Conservation (phyloP, 2,797 vertebrate genomes). For the Neomorphus geoffroyi region DNA sequence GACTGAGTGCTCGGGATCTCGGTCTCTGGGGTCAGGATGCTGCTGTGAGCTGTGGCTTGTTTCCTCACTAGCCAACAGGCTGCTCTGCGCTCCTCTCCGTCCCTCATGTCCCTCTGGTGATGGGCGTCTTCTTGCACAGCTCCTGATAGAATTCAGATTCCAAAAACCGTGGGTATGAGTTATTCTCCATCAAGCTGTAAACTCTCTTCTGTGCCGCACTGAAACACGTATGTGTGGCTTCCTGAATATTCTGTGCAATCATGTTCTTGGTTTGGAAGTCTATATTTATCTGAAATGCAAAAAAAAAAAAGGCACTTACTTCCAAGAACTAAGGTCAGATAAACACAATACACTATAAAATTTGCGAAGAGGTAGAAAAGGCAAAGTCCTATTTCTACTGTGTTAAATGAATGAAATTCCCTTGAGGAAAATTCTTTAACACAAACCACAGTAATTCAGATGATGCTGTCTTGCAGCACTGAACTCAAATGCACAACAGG, state of each 20-base stretch:
- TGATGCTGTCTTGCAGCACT: background rate
- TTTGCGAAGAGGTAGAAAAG: background rate
- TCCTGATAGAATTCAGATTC: constrained; percentile 88
- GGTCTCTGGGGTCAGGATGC: constrained; percentile 1
- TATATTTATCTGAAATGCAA: constrained; percentile 87
- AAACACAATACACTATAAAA: background rate
- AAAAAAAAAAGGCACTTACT: background rate
- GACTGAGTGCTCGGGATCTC: background rate
- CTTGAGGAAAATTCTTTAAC: background rate
- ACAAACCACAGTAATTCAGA: background rate
- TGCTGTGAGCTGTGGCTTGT: background rate
- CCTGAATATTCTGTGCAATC: constrained; percentile 81
- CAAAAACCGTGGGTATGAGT: constrained; percentile 89
- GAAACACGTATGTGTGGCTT: constrained; percentile 82
- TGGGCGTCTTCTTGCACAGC: constrained; percentile 74
- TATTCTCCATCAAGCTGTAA: constrained; percentile 91
- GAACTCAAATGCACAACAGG: background rate
- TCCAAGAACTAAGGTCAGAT: background rate
- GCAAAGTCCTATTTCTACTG: background rate
- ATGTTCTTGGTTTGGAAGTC: constrained; percentile 86
- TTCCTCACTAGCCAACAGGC: background rate
- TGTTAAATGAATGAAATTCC: background rate
- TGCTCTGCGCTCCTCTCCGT: background rate
- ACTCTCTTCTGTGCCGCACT: constrained; percentile 84
- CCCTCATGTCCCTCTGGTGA: constrained; percentile 67